A percentile compares a stretch with the other conserved stretches of the same genome.
These are phyloP conservation scores for Diloba caeruleocephala DNA, from an alignment of 2,888 invertebrate genomes.

Conservation along the genomic window DNA sequence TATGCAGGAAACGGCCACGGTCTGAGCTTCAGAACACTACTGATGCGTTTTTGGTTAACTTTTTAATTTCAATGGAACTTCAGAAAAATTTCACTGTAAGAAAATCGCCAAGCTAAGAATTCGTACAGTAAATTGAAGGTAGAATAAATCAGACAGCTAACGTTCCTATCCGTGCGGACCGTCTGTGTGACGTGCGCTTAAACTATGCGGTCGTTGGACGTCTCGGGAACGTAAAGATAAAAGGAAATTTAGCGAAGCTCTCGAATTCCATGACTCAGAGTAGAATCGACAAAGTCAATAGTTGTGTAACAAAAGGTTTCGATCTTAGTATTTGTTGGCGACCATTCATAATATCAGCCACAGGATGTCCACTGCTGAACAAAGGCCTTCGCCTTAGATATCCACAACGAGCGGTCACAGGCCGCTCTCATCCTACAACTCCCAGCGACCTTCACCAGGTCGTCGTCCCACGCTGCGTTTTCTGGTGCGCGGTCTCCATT, in stretches of 20 bases:
- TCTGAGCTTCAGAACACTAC: neutral
- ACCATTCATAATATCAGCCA: conserved; percentile 11
- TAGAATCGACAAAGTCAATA: conserved; percentile 14
- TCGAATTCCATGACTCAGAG: conserved; percentile 1
- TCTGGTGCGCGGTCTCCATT: too few relatives aligned
- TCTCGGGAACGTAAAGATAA: conserved; percentile 7
- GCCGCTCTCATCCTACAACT: too few relatives aligned
- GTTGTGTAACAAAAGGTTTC: conserved; percentile 4
- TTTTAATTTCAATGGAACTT: too few relatives aligned
- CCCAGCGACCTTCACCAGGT: too few relatives aligned
- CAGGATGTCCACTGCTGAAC: too few relatives aligned
- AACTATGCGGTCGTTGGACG: neutral
- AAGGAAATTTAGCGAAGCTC: conserved; percentile 3
- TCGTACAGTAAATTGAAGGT: conserved; percentile 2
- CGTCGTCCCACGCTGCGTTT: too few relatives aligned
- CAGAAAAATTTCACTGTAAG: conserved; percentile 12
- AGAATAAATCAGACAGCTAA: conserved; percentile 8
- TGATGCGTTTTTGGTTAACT: conserved; percentile 16
- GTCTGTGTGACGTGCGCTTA: neutral
- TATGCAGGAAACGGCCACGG: neutral
- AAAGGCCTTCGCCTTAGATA: too few relatives aligned
- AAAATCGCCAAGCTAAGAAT: neutral
- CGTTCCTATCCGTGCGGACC: neutral
- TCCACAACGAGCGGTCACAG: too few relatives aligned
- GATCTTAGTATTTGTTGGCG: neutral